phyloP scores from a whole-genome alignment of 1,140 invertebrate genomes.

The Pristionchus pacificus region DNA sequence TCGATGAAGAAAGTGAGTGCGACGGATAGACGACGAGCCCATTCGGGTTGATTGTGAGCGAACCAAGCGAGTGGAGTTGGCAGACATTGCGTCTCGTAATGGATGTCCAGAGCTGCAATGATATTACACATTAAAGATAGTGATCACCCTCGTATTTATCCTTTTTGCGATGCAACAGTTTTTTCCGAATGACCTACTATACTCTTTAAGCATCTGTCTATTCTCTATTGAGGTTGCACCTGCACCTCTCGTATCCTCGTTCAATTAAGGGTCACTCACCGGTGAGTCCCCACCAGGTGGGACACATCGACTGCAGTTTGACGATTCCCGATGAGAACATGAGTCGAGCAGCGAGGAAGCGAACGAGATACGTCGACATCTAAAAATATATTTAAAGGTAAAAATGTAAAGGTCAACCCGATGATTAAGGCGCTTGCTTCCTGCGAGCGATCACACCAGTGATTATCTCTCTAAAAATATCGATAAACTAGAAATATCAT shows the following conservation, averaged over 20 bases:
- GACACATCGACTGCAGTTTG: conserved; percentile 1
- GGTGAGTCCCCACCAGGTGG: neutral
- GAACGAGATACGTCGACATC: neutral
- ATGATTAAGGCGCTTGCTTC: too few relatives aligned
- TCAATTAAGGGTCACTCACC: too few relatives aligned
- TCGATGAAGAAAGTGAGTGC: neutral
- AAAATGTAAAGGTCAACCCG: neutral
- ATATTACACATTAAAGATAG: too few relatives aligned
- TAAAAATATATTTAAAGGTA: neutral
- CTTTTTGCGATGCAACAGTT: too few relatives aligned
- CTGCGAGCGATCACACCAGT: neutral
- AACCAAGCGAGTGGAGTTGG: neutral
- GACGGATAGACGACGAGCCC: neutral
- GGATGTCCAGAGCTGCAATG: neutral
- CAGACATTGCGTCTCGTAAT: neutral
- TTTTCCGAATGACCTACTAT: too few relatives aligned
- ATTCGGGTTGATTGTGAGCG: neutral
- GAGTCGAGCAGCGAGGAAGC: neutral
- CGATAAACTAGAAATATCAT: too few relatives aligned
- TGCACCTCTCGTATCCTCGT: too few relatives aligned
- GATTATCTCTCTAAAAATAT: neutral
- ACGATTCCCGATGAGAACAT: neutral
- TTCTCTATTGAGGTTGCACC: too few relatives aligned
- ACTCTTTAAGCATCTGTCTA: too few relatives aligned
- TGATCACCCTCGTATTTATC: too few relatives aligned